Percentiles rank a stretch among this genome's conserved stretches.
Conservation (phyloP, 2,888 invertebrate species). For the Leptopilina syphax region DNA sequence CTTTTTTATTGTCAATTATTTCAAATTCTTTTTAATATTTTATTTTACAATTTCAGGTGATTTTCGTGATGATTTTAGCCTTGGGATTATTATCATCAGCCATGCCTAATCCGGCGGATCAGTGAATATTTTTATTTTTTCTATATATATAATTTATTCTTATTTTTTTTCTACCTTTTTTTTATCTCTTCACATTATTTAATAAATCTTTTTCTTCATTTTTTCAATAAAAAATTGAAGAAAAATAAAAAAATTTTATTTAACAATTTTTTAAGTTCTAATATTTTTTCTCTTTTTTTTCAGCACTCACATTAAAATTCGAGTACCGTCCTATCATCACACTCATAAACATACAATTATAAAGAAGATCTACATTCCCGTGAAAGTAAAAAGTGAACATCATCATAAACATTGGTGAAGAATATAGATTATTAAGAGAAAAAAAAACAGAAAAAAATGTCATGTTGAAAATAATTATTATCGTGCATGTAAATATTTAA, state of each 20-base stretch:
- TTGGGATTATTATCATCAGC: conserved; percentile 42
- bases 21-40: neutral
- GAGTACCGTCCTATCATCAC: conserved; percentile 69
- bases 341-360: conserved; percentile 70
- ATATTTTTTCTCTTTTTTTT: conserved; percentile 48
- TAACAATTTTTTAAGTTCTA: neutral
- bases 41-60: conserved; percentile 31
- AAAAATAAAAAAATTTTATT: neutral
- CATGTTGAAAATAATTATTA: neutral
- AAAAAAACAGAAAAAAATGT: neutral
- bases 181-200: neutral
- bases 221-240: neutral
- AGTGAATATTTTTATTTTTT: conserved; percentile 10
- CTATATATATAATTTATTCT: neutral
- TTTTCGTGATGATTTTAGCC: conserved; percentile 43
- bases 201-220: conserved; percentile 26
- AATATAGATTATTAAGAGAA: neutral
- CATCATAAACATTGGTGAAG: conserved; percentile 29
- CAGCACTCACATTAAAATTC: conserved; percentile 71
- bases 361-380: conserved; percentile 70
- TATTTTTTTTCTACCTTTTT: neutral
- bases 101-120: conserved; percentile 47
- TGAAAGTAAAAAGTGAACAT: conserved; percentile 58
- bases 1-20: neutral
- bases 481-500: neutral